phyloP scores from a whole-genome alignment of 2,797 vertebrate species.

The Gobio occitaniae region DNA sequence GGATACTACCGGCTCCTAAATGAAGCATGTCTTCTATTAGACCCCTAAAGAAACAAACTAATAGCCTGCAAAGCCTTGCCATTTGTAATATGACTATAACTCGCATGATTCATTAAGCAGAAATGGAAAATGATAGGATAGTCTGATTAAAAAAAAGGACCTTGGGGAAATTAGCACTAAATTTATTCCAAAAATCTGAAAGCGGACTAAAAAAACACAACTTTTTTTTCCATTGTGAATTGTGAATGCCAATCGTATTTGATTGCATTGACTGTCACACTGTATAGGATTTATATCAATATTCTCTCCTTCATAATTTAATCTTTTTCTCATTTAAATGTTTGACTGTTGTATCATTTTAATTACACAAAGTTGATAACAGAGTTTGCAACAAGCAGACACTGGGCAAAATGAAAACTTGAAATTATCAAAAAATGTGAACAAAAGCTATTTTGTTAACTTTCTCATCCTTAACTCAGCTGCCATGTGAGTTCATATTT shows the following conservation, averaged over 20 bases:
- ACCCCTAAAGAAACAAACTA: constrained; percentile 99
- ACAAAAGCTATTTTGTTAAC: background rate
- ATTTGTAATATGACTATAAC: constrained; percentile 99
- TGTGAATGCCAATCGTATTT: constrained; percentile 48
- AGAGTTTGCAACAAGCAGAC: background rate
- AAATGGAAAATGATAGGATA: constrained; percentile 96
- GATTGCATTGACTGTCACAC: background rate
- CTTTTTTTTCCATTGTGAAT: constrained; percentile 71
- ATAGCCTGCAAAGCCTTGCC: constrained; percentile 96
- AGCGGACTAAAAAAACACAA: constrained; percentile 89
- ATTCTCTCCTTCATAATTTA: background rate
- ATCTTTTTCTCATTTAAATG: background rate
- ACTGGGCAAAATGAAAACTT: background rate
- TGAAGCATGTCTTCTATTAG: constrained; percentile 98
- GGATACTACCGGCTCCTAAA: constrained; percentile 89
- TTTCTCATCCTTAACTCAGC: background rate
- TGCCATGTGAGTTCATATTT: background rate
- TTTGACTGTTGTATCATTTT: background rate
- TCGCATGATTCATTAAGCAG: constrained; percentile 99
- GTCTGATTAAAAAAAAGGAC: constrained; percentile 86
- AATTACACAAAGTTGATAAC: background rate
- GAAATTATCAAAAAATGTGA: background rate
- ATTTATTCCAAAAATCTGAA: constrained; percentile 89
- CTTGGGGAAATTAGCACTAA: constrained; percentile 88
- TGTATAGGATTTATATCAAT: background rate